Percentiles rank a stretch among this genome's conserved stretches.
Conservation (phyloP, 1,140 invertebrate genomes). For the Apis mellifera region Amel_HAv3.1 CM009943.2:5527001-5527500, state of each 20-base stretch:
- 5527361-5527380: background rate
- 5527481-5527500: background rate
- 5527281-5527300: constrained; percentile 80
- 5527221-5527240: constrained; percentile 76
- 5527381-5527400: background rate
- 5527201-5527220: constrained; percentile 82
- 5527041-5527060: too few relatives aligned
- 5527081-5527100: constrained; percentile 66
- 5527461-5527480: background rate
- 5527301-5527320: constrained; percentile 83
- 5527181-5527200: constrained; percentile 66
- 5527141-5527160: constrained; percentile 78
- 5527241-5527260: constrained; percentile 82
- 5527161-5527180: constrained; percentile 24
- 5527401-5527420: too few relatives aligned
- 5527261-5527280: constrained; percentile 82
- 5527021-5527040: too few relatives aligned
- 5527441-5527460: background rate
- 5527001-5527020: background rate
- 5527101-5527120: constrained; percentile 76
- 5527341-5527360: constrained; percentile 58
- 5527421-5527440: constrained; percentile 18
- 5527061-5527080: background rate
- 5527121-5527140: constrained; percentile 79
- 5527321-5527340: constrained; percentile 81